Base-by-base conservation (phyloP, 2,113 vertebrate species). In the Psephotus haematonotus region DNA sequence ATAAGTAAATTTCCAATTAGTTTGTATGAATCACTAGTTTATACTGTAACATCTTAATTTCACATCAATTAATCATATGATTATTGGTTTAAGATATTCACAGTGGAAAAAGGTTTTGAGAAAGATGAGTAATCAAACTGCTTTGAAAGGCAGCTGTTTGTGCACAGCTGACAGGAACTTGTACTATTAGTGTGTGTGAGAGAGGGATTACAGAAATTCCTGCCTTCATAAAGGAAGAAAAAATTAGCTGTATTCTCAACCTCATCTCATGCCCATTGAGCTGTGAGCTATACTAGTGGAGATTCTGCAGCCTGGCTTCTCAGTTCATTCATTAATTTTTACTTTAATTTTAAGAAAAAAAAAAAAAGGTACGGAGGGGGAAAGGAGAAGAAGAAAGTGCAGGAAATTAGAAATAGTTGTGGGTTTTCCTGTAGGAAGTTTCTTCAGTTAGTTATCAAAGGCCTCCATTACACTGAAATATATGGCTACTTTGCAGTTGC, bases 41-140 rank as follows among this genome's bases (percentile, higher is more conserved):
- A 71, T 86, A 68, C 72, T 78, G 47, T 91, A 90, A 88, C 55
- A 60, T 71, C 80, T 75, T 95, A 69, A 95, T 91, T 94, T 95
- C 67, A 55, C 60, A 80, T 93, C 49, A 92, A 49, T 94, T 94
- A 94, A 92, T 90, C 25, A 29, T 86, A 10, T 82, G 47, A 64
- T 92, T 86, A 82, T 79, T 76, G 19, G 50, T 86, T 96, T 78
- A 91, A 94, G 77, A 64, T 88, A 90, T 78, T 86, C 50, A 82
- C 16, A 47, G 55, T 71, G 62, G 49, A 82, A 85, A 79, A 90
- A 76, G 19, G 14, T 76, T 93, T 92, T 95, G 76, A 84, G 76
- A 88, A 92, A 86, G 29, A 83, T 88, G 86, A 94, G 37, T 72
- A 85, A 92, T 82, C 28, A 76, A 91, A 57, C 44, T 67, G 35